Base-by-base conservation (phyloP, 2,888 invertebrate genomes). In the Amphipoea lucens region DNA sequence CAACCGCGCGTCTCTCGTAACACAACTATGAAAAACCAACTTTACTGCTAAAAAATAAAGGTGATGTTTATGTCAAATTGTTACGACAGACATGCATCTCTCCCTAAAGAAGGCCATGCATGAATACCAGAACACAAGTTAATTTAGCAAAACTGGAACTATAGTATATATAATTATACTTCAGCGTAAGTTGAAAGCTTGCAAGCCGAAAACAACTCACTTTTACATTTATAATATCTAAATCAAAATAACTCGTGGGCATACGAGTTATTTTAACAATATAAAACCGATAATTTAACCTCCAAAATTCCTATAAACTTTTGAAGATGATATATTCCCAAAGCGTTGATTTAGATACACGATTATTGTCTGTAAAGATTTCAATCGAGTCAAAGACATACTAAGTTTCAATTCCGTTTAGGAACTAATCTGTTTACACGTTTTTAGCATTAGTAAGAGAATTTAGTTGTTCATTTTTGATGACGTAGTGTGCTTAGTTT, bases 291-390 rank as follows among this genome's bases (percentile, higher is more conserved):
- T 51, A 4, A 9, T 23, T 23, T 48, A 60, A 12, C 69, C 4
- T 23, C 5, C 0, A 72, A 72, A 54, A 62, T 5, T 36, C 14
- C 7, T 71, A 40, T 20, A 45, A 69, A 42, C 14, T n/a, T 67
- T 54, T 65, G 20, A 76, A 74, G 54, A 65, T 57, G 36, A 71
- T 29, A n/a, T 62, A 62, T 71, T 68, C 0, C 40, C 66, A 67
- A 79, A 85, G 69, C 76, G 5, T 68, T 70, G 66, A 57, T 71
- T 40, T 40, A 74, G n/a, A 63, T 68, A 78, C 14, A 74, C 40
- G 68, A 74, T 86, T 86, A 86, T 86, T 86, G 86, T 86, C 86
- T 65, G 76, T 60, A 60, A 12, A 62, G 9, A 78, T 62, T 69
- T 17, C 23, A 68, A 83, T 84, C 5, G 60, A 86, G 70, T 81